Evolutionary conservation across 2,797 vertebrate species (phyloP), one percentile per base, ranked within the genome.

Genomic region (Cynodonichthys magdalenae): DNA sequence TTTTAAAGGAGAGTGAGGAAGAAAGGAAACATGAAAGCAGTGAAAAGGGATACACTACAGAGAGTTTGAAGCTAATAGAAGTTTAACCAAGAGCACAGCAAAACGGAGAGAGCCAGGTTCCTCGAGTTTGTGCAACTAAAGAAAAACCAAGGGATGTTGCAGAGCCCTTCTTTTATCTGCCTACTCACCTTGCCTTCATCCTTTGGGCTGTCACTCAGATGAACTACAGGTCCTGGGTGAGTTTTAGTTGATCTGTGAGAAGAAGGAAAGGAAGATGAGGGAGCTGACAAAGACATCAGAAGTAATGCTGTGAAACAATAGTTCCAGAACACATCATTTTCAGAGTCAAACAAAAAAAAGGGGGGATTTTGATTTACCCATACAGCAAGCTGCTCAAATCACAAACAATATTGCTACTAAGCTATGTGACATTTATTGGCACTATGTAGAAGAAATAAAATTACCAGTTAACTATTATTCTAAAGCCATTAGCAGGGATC

Each of bases 151-250:
- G 41, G 44, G 29, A 41, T 60, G 57, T 27, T 53, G 3, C 18
- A 29, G 52, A 51, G 27, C 54, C 39, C 49, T 57, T 46, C 10
- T 74, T 70, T 81, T 31, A 61, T 75, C 39, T 42, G 18, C 28
- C 58, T 83, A 92, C 96, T 95, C 90, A 99, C 97, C 94, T 98
- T 98, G 68, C 96, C 97, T 90, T 99, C 97, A 60, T 99, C 97
- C 91, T 96, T 96, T 62, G 97, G 97, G 80, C 96, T 97, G 90
- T 99, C 97, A 66, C 97, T 99, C 89, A 99, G 92, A 87, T 99
- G 97, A 74, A 99, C 97, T 83, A 99, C 96, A 9, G 97, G 96
- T 65, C 97, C 97, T 73, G 97, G 97, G 81, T 99, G 97, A 88
- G 95, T 96, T 93, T 98, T 99, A 76, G 96, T 98, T 63, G 95